Base-by-base conservation (phyloP, 1,140 invertebrate species). In the Stenopsyche tienmushanensis region DNA sequence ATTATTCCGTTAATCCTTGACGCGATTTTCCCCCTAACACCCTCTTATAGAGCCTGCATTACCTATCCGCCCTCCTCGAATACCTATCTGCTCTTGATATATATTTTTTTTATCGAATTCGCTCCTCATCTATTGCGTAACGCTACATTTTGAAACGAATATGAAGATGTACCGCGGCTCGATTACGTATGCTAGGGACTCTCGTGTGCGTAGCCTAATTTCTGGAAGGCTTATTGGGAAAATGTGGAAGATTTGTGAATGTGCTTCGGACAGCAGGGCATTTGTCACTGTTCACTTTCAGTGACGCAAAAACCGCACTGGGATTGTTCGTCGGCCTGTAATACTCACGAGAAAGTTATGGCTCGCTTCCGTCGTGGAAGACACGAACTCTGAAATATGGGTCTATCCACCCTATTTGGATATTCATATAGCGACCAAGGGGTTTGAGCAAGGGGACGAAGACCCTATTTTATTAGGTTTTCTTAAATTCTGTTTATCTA, bases 1-100 rank as follows among this genome's bases (percentile, higher is more conserved):
- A 60, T 60, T 60, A 60, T 60, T 60, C 57, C 57, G 57, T 47
- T 60, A 60, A 60, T 44, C 42, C 23, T 26, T 5, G 44, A 15
- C 10, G 29, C 42, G 57, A 60, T 60, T 60, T 60, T 47, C 23
- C 24, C 13, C 42, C 7, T 24, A n/a, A 7, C 13, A 15, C 21
- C 13, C 18, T 13, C 47, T 17, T 5, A n/a, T n/a, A n/a, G n/a
- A n/a, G n/a, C n/a, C n/a, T n/a, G n/a, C n/a, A n/a, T n/a, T n/a
- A 45, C 9, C 5, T 17, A 53, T 8, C 1, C 25, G 18, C 1
- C n/a, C 50, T 24, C n/a, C 25, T 24, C 21, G 3, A 18, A 10
- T 42, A 15, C 41, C 41, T 15, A 42, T 42, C 41, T 1, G 41
- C 41, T 1, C 41, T 42, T 13, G 2, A 2, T 42, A 15, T 42